Percentiles rank a stretch among this genome's conserved stretches.
Evolutionary conservation across 2,113 vertebrate species (phyloP).

Genomic region (Oxyura jamaicensis): DNA sequence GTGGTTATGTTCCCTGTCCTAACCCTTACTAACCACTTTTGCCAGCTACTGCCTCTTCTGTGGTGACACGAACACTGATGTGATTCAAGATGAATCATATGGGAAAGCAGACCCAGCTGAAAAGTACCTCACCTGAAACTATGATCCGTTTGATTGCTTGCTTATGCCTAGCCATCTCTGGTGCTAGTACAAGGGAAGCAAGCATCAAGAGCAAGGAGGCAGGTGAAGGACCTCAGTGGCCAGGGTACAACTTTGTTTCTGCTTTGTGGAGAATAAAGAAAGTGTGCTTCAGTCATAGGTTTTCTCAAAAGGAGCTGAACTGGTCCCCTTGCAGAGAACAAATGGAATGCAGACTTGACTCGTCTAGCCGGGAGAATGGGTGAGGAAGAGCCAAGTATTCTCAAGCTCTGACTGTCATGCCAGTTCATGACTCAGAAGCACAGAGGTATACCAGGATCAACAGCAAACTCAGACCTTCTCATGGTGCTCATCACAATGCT

Average conservation of each 20-base stretch:
- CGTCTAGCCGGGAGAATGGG: neutral
- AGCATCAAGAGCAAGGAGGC: neutral
- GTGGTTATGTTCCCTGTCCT: neutral
- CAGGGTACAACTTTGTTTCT: neutral
- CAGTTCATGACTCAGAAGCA: conserved; percentile 23
- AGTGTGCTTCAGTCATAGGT: neutral
- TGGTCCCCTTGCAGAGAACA: neutral
- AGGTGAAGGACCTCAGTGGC: neutral
- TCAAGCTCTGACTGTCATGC: neutral
- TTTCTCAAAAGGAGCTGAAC: neutral
- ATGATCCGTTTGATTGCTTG: neutral
- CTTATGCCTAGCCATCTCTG: neutral
- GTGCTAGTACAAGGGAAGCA: neutral
- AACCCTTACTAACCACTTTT: neutral
- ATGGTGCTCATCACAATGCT: neutral
- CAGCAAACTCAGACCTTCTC: conserved; percentile 33
- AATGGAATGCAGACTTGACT: neutral
- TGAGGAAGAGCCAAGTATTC: neutral
- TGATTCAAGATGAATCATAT: neutral
- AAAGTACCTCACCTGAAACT: conserved; percentile 10
- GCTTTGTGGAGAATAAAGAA: neutral
- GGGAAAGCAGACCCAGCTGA: neutral
- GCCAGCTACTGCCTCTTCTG: neutral
- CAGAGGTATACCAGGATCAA: neutral
- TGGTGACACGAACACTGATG: neutral